Percentiles rank a stretch among this genome's conserved stretches.
Evolutionary conservation across 2,113 vertebrate species (phyloP).

Genomic region (Hemiscyllium ocellatum): DNA sequence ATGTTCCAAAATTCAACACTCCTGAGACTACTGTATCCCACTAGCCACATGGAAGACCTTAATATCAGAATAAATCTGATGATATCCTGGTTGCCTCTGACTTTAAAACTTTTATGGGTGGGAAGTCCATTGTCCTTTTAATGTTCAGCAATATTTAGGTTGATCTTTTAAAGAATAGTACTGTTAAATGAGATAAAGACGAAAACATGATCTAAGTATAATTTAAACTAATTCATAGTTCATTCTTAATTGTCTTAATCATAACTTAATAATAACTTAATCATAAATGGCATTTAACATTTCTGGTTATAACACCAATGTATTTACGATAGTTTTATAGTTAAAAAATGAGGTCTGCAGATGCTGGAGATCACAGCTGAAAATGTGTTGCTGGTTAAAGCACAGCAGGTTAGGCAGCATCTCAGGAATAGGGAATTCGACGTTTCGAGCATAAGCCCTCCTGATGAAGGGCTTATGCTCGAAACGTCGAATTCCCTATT

Average conservation of each 20-base stretch:
- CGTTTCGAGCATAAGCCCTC: too few species aligned
- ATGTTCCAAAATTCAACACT: not conserved
- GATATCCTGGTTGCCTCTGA: not conserved
- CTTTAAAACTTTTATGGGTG: not conserved
- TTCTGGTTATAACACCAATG: too few species aligned
- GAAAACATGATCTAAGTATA: not conserved
- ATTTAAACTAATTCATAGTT: not conserved
- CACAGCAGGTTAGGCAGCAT: too few species aligned
- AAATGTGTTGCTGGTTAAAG: too few species aligned
- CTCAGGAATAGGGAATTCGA: too few species aligned
- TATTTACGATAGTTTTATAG: not conserved
- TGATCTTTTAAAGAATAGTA: not conserved
- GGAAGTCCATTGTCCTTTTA: not conserved
- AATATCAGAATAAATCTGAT: not conserved
- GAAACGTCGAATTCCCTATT: too few species aligned
- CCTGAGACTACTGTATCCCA: not conserved
- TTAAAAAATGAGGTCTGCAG: too few species aligned
- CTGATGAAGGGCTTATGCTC: too few species aligned
- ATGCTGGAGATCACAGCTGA: too few species aligned
- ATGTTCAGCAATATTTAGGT: not conserved
- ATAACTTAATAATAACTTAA: too few species aligned
- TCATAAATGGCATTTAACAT: too few species aligned
- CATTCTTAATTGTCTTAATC: not conserved
- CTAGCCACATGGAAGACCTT: not conserved
- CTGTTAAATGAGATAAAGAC: not conserved